Evolutionary conservation across 2,797 vertebrate species (phyloP).

Genomic region (Neosilurus mollespiculum): DNA sequence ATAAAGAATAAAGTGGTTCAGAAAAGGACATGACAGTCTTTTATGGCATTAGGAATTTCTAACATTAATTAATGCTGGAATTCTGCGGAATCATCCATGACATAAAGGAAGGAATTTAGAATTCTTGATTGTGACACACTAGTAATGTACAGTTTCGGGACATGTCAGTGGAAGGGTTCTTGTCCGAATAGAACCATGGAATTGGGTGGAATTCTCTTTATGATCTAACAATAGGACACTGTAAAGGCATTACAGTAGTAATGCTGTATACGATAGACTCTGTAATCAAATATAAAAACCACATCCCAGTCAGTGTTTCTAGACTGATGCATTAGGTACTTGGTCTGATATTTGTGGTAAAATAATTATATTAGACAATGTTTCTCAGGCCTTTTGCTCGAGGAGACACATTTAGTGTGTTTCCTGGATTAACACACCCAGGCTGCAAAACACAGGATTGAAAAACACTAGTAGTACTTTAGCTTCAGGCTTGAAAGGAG

Average conservation of each 20-base stretch:
- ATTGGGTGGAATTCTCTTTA: not conserved
- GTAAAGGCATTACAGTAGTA: not conserved
- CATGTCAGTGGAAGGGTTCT: not conserved
- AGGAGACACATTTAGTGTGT: conserved; percentile 15
- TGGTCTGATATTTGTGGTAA: not conserved
- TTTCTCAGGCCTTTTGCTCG: not conserved
- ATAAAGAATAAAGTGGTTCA: too few relatives aligned
- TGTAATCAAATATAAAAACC: not conserved
- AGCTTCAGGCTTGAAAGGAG: not conserved
- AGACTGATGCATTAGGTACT: not conserved
- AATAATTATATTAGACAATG: not conserved
- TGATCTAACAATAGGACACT: not conserved
- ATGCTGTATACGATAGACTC: not conserved
- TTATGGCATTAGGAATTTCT: not conserved
- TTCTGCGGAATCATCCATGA: not conserved
- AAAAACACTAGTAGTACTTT: not conserved
- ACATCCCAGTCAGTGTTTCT: not conserved
- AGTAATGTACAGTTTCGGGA: too few relatives aligned
- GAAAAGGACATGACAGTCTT: too few relatives aligned
- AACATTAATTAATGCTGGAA: not conserved
- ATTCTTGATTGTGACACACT: not conserved
- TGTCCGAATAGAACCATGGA: not conserved
- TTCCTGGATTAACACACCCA: conserved; percentile 17
- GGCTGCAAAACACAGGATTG: too few relatives aligned
- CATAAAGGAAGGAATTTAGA: not conserved